These are phyloP conservation scores for Neotoxoptera formosana DNA, from an alignment of 1,140 invertebrate species.

Conservation along the genomic window DNA sequence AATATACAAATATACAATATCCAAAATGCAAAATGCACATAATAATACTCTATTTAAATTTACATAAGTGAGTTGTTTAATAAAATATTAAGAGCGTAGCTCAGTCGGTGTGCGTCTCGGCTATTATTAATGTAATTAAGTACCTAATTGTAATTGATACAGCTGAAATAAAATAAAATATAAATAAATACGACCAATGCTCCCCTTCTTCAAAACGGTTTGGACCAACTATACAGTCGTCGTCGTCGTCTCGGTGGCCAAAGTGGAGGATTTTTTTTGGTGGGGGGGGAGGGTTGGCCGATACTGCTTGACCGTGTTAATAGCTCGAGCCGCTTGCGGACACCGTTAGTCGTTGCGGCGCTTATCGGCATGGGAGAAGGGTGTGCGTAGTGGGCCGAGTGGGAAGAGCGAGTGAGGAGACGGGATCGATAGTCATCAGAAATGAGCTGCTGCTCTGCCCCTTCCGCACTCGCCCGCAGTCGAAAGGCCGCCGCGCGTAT, in stretches of 20 bases:
- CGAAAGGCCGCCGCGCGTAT: background rate
- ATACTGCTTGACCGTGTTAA: slow-evolving; percentile 16
- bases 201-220: background rate
- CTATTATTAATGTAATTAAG: no score
- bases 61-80: no score
- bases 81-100: no score
- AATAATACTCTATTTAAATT: no score
- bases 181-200: no score
- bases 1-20: no score
- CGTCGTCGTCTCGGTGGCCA: background rate
- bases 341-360: background rate
- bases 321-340: background rate
- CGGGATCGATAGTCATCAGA: slow-evolving; percentile 51
- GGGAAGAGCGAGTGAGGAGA: no score
- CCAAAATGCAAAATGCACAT: no score
- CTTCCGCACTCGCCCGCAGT: no score
- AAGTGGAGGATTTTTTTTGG: background rate
- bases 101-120: no score
- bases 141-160: no score
- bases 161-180: no score
- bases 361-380: background rate
- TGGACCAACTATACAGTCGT: background rate
- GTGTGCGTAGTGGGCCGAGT: background rate
- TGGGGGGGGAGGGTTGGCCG: background rate
- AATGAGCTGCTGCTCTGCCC: slow-evolving; percentile 2